Base-by-base conservation (phyloP, 2,888 invertebrate species). In the Homarus gammarus region DNA sequence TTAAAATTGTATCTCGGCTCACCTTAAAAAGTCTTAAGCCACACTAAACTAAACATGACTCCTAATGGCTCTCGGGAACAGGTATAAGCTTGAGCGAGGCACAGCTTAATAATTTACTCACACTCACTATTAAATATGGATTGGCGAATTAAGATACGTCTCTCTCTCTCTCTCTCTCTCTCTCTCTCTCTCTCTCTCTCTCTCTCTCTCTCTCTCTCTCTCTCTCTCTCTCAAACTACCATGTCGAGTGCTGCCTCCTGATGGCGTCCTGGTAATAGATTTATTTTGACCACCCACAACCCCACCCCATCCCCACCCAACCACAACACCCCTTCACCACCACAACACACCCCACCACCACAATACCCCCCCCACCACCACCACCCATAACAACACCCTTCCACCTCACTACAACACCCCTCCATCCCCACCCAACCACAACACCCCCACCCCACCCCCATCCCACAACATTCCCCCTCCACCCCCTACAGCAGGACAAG, bases 11-110 rank as follows among this genome's bases (percentile, higher is more conserved):
- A 83, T 38, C 33, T 33, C 81, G 6, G 31, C 27, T 22, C n/a
- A 31, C 83, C 70, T 83, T 70, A 83, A 83, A n/a, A 83, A 83
- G 72, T 70, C 33, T n/a, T 18, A 27, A 18, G 31, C 64, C 33
- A 22, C 83, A 72, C 83, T 83, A 49, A 83, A 83, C 70, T 83
- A 83, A 83, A 83, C 83, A 83, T 83, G 83, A 61, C 33, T 15
- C 22, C 72, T 83, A 83, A 83, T 83, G 83, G 83, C 33, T 49
- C 82, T 2, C 70, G 49, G 44, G 49, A 38, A 81, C n/a, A 18
- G 1, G 18, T 22, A 10, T 61, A 44, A 51, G 33, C 77, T 44
- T 44, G 38, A 22, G 31, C 27, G 22, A 40, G 44, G 75, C 18
- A n/a, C 36, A 40, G 18, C 73, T 83, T 68, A 83, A 83, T 83